A percentile compares a stretch with the other conserved stretches of the same genome.
Conservation (phyloP, 1,140 invertebrate species). For the Lepidostoma basale region DNA sequence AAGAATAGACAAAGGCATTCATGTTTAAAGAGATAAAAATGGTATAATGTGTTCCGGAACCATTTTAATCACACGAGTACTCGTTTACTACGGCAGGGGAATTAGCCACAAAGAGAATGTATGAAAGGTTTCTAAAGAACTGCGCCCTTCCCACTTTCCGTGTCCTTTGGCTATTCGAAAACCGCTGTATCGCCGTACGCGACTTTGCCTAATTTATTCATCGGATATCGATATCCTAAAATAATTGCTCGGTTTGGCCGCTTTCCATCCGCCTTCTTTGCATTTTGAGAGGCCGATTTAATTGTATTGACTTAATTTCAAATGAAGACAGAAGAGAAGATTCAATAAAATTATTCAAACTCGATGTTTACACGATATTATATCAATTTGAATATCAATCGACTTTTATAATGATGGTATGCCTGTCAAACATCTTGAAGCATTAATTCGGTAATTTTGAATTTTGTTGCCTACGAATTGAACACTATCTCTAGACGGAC, state of each 20-base stretch:
- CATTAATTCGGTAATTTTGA: too few species aligned
- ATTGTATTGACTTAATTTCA: constrained; percentile 25
- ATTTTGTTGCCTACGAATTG: too few species aligned
- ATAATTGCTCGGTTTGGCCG: background rate
- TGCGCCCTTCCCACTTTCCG: constrained; percentile 6
- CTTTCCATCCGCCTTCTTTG: background rate
- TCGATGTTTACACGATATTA: constrained; percentile 5
- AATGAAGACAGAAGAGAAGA: background rate
- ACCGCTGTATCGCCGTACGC: constrained; percentile 1
- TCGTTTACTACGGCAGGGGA: too few species aligned
- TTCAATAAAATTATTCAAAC: constrained; percentile 9
- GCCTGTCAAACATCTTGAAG: background rate
- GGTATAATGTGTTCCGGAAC: background rate
- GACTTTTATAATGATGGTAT: background rate
- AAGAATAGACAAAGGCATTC: background rate
- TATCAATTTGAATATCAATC: background rate
- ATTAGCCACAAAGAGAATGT: constrained; percentile 9
- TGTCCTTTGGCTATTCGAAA: constrained; percentile 5
- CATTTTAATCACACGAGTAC: background rate
- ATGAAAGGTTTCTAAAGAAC: constrained; percentile 2
- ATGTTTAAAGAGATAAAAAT: background rate
- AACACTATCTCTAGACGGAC: too few species aligned
- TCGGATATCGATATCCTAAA: constrained; percentile 1
- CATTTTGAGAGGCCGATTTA: constrained; percentile 9
- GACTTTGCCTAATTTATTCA: constrained; percentile 20